Conservation (phyloP, 2,888 invertebrate species). For the Tinea pellionella region DNA sequence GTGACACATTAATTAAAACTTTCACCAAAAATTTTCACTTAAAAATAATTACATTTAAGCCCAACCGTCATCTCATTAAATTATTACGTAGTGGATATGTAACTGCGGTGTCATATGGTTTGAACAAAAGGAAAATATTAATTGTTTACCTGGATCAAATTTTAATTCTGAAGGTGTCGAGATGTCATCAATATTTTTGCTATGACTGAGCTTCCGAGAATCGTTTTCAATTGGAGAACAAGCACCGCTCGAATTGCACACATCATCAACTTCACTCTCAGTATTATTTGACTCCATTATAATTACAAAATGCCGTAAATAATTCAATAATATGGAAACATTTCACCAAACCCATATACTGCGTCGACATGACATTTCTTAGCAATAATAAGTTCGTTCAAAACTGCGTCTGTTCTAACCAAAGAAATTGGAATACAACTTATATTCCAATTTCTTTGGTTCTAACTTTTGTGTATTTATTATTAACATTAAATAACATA, state of each 20-base stretch:
- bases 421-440: no score
- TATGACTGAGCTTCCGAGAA: slow-evolving; percentile 41
- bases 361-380: slow-evolving; percentile 31
- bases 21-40: slow-evolving; percentile 9
- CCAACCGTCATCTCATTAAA: not conserved
- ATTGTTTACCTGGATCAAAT: slow-evolving; percentile 73
- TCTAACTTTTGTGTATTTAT: no score
- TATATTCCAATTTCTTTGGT: no score
- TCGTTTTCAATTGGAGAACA: slow-evolving; percentile 40
- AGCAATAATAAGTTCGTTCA: not conserved
- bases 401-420: no score
- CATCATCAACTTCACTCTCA: slow-evolving; percentile 39
- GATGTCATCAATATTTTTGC: slow-evolving; percentile 66
- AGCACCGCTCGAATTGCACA: slow-evolving; percentile 44
- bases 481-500: no score
- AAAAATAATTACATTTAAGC: not conserved
- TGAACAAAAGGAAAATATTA: not conserved
- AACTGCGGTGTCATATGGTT: not conserved
- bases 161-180: slow-evolving; percentile 73
- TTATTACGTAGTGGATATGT: not conserved
- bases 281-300: slow-evolving; percentile 47
- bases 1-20: slow-evolving; percentile 21
- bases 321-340: slow-evolving; percentile 6
- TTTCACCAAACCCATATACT: not conserved
- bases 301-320: not conserved